Evolutionary conservation across 2,888 invertebrate genomes (phyloP), one percentile per base, ranked within the genome.

Genomic region (Graphium colonna): DNA sequence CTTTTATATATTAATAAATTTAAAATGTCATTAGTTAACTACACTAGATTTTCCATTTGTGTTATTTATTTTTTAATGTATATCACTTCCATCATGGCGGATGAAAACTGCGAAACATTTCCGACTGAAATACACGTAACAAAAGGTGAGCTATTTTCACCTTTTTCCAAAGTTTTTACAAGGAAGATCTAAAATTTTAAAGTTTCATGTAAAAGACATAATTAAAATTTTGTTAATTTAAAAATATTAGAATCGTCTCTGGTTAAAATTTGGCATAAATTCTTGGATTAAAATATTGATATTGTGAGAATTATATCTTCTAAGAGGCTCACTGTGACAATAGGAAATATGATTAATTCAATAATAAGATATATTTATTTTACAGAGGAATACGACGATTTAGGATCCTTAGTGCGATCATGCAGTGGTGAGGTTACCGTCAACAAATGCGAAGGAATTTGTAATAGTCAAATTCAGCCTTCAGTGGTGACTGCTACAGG

Each of bases 401-500:
- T 94, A 67, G 97, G 97, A n/a, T 90, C 95, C 62, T 87, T 97
- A 66, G 91, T 94, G 66, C 91, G 97, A 70, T 96, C 96, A 10
- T 98, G 98, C 74, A 96, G 95, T 73, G 97, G 96, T 0, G 97
- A 96, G 80, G 92, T 98, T 40, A 94, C 92, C 10, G 96, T 98
- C 0, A 97, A 96, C 73, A 98, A 97, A 89, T 98, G 98, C 73
- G 98, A 98, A 79, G 98, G 98, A 17, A 93, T 95, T 60, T 98
- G 98, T 76, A 94, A 92, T 62, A 98, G 97, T 60, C 96, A 96
- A 86, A 96, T 97, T 44, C 96, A 97, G 70, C 97, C 97, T 1
- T 97, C 96, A 46, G 96, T 97, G 31, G 93, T 95, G 55, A 95
- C 96, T 12, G 93, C 95, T 3, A 96, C 96, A 39, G 97, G 97